These are phyloP conservation scores for Ichneumoninae sp. DNA, from an alignment of 2,888 invertebrate genomes.

Conservation along the genomic window DNA sequence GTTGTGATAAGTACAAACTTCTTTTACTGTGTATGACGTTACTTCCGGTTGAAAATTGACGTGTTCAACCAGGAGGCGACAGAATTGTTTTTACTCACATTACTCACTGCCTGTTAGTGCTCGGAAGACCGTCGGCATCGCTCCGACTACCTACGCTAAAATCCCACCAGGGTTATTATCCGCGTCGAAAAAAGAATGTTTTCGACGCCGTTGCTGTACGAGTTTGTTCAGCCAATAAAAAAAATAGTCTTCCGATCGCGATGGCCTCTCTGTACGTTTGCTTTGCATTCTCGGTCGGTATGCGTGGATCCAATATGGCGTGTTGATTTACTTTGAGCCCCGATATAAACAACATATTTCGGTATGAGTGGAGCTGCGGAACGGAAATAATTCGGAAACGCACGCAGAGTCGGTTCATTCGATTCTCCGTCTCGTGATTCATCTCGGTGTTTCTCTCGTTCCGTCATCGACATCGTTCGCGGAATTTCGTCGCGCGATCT, in stretches of 20 bases:
- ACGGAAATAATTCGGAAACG: constrained; percentile 18
- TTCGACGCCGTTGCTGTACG: too few relatives aligned
- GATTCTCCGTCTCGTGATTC: constrained; percentile 39
- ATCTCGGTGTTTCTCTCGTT: constrained; percentile 58
- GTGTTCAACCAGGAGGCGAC: too few relatives aligned
- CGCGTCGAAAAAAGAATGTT: too few relatives aligned
- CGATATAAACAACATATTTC: constrained; percentile 10
- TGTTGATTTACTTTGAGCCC: neutral
- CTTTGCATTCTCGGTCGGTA: neutral
- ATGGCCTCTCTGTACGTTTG: neutral
- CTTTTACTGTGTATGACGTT: too few relatives aligned
- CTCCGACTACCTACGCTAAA: too few relatives aligned
- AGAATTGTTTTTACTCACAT: too few relatives aligned
- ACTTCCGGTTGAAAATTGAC: too few relatives aligned
- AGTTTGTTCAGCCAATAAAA: neutral
- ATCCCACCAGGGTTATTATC: too few relatives aligned
- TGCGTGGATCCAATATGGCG: neutral
- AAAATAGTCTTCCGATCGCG: neutral
- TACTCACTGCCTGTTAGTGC: too few relatives aligned
- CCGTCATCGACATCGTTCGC: constrained; percentile 58
- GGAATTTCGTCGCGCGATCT: constrained; percentile 52
- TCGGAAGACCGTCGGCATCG: too few relatives aligned
- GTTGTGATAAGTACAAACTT: too few relatives aligned
- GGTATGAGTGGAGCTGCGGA: constrained; percentile 1
- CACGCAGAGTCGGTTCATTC: neutral